Conservation (phyloP, 2,888 invertebrate species). For the Morinoia aosen region DNA sequence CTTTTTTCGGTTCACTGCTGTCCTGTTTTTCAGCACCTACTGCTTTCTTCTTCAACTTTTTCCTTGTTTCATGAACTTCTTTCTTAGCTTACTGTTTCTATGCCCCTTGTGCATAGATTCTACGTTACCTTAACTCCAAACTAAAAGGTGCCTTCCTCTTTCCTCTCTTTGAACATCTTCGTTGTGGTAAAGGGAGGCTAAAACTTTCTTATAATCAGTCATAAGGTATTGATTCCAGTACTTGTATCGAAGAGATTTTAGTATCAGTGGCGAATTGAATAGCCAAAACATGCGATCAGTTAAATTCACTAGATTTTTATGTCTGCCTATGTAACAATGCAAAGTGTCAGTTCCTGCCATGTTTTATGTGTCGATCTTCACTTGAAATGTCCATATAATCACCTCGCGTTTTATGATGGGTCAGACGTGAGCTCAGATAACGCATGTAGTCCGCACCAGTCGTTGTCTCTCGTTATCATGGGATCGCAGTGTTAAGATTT, state of each 20-base stretch:
- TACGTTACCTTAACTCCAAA: no score
- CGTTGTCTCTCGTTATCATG: background rate
- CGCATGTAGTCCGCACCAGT: background rate
- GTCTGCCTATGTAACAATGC: background rate
- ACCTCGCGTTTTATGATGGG: background rate
- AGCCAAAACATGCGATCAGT: background rate
- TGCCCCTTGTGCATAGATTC: no score
- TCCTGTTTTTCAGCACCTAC: no score
- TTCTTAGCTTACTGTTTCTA: no score
- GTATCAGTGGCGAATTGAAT: background rate
- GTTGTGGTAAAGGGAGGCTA: no score
- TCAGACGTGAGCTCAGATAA: background rate
- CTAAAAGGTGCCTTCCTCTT: no score
- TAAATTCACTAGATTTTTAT: background rate
- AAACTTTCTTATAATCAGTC: no score
- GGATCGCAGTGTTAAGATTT: background rate
- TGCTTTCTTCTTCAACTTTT: no score
- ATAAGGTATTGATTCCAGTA: background rate
- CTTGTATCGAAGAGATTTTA: background rate
- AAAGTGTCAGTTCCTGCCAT: background rate
- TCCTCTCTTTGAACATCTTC: no score
- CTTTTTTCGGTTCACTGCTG: no score
- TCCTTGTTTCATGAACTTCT: no score
- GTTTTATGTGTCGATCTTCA: background rate
- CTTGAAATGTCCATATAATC: background rate